Conservation (phyloP, 2,797 vertebrate species). For the Darevskia mixta region DNA sequence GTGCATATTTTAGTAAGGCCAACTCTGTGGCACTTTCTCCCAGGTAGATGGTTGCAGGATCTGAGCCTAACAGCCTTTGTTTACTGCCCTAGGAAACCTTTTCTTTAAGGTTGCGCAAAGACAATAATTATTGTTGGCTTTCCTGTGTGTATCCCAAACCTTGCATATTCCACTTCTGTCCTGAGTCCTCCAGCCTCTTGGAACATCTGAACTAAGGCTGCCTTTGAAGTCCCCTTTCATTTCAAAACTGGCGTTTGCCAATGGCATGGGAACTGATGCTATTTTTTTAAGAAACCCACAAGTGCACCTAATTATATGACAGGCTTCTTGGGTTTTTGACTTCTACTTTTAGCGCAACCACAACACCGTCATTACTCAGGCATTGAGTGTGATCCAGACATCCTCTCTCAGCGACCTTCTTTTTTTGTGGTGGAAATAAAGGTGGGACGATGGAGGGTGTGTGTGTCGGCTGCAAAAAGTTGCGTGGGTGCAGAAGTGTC, state of each 20-base stretch:
- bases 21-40: background rate
- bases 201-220: no score
- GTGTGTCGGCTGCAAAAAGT: background rate
- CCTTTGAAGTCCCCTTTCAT: background rate
- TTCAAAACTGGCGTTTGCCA: background rate
- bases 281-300: background rate
- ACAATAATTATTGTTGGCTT: background rate
- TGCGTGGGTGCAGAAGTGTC: background rate
- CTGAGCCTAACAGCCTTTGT: background rate
- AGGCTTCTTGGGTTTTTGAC: background rate
- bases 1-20: no score
- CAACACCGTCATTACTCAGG: background rate
- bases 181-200: background rate
- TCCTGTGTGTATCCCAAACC: background rate
- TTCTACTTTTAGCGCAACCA: background rate
- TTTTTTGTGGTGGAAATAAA: background rate
- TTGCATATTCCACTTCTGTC: background rate
- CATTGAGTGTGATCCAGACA: background rate
- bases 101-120: background rate
- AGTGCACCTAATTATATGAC: no score
- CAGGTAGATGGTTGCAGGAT: background rate
- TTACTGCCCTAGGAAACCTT: background rate
- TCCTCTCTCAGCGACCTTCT: background rate
- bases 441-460: background rate
- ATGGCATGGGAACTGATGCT: background rate